Percentiles rank a stretch among this genome's conserved stretches.
Conservation (phyloP, 2,113 vertebrate genomes). For the Sylvietta virens region DNA sequence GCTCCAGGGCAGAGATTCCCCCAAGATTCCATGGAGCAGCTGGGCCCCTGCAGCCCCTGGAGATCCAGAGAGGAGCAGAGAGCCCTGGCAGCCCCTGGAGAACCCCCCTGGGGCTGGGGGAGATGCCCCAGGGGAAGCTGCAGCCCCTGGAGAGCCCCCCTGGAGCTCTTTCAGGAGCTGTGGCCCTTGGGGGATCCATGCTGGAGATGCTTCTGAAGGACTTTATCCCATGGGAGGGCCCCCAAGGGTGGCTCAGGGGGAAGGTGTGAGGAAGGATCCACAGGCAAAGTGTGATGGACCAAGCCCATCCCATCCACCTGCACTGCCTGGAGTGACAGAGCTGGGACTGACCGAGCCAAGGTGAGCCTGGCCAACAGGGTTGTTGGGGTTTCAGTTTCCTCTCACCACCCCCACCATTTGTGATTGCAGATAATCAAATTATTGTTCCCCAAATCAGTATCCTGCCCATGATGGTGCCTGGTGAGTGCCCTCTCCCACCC, state of each 20-base stretch:
- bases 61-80: not conserved
- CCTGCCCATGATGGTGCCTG: not conserved
- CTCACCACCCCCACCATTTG: not conserved
- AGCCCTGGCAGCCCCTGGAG: not conserved
- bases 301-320: not conserved
- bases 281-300: not conserved
- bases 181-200: rapidly evolving
- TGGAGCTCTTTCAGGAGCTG: not conserved
- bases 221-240: not conserved
- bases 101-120: not conserved
- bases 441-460: not conserved
- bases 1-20: not conserved
- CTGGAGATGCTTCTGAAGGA: not conserved
- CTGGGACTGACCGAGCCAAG: not conserved
- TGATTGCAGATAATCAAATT: not conserved
- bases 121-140: not conserved
- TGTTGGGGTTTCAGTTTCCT: not conserved
- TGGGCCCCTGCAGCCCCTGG: not conserved
- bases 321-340: not conserved
- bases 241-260: not conserved
- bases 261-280: not conserved
- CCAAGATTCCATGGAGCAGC: not conserved
- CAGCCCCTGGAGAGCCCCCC: not conserved
- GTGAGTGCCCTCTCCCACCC: not conserved
- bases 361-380: not conserved